Conservation (phyloP, 2,113 vertebrate species). For the Phylloscopus whistleri region DNA sequence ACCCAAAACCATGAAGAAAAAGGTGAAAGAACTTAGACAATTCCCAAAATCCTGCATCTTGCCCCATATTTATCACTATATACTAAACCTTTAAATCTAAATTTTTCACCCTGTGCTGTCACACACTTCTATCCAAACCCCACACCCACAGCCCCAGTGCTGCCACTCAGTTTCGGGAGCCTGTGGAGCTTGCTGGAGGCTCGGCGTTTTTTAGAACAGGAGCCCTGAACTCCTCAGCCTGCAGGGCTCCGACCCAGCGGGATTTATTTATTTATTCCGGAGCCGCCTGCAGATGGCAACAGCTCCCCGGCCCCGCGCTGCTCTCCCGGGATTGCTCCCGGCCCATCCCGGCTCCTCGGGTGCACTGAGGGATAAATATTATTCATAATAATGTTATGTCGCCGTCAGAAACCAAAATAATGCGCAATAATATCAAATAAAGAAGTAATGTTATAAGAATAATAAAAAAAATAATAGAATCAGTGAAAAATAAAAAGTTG, state of each 20-base stretch:
- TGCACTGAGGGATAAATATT: accelerated
- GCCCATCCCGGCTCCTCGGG: accelerated
- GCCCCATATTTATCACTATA: no score
- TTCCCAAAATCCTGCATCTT: no score
- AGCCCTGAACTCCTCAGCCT: not conserved
- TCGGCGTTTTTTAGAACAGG: not conserved
- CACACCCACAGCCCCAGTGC: no score
- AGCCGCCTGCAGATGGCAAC: not conserved
- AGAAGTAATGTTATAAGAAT: accelerated
- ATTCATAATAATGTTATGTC: accelerated
- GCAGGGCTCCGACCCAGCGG: not conserved
- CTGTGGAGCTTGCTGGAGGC: no score
- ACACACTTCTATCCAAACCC: no score
- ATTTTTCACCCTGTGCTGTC: no score
- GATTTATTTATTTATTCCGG: not conserved
- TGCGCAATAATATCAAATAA: accelerated
- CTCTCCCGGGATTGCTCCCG: not conserved
- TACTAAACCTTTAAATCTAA: no score
- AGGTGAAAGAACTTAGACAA: no score
- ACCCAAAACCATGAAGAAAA: no score
- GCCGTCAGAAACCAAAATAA: accelerated
- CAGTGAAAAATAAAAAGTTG: no score
- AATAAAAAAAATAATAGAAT: no score
- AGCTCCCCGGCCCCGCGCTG: not conserved
- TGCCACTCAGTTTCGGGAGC: no score